Percentiles rank a stretch among this genome's conserved stretches.
These are phyloP conservation scores for Monopis laevigella DNA, from an alignment of 2,888 invertebrate genomes.

Conservation along the genomic window DNA sequence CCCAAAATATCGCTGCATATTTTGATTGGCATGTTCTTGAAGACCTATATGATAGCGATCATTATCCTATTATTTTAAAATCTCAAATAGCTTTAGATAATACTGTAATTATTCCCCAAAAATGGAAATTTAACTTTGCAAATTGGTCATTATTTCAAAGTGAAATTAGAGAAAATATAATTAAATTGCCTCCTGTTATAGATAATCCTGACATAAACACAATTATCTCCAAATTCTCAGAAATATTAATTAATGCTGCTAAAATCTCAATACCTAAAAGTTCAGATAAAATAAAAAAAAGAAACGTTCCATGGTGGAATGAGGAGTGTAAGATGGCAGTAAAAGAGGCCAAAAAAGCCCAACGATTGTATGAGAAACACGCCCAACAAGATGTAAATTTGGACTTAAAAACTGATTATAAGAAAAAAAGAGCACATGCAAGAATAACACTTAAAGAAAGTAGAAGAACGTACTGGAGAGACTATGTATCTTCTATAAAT, in stretches of 20 bases:
- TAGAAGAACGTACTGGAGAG: constrained; percentile 12
- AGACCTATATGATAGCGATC: too few species aligned
- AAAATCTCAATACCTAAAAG: constrained; percentile 9
- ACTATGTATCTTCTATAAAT: constrained; percentile 15
- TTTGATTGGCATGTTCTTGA: too few species aligned
- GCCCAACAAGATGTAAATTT: constrained; percentile 10
- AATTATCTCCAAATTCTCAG: constrained; percentile 7
- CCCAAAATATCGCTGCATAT: too few species aligned
- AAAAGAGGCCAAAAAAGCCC: constrained; percentile 11
- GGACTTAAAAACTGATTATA: constrained; percentile 12
- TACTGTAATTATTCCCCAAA: too few species aligned
- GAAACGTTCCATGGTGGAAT: constrained; percentile 10
- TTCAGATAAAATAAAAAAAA: constrained; percentile 10
- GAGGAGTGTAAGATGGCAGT: constrained; percentile 12
- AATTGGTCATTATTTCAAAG: too few species aligned
- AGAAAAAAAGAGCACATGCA: constrained; percentile 11
- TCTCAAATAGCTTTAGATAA: too few species aligned
- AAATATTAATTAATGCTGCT: constrained; percentile 14
- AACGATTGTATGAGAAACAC: constrained; percentile 8
- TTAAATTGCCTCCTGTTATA: too few species aligned
- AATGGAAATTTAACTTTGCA: too few species aligned
- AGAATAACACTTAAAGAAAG: constrained; percentile 13
- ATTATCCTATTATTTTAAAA: too few species aligned
- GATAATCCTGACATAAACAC: not conserved
- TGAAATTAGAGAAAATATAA: too few species aligned